These are phyloP conservation scores for Chrysopilus asiliformis DNA, from an alignment of 2,888 invertebrate genomes.

Conservation along the genomic window DNA sequence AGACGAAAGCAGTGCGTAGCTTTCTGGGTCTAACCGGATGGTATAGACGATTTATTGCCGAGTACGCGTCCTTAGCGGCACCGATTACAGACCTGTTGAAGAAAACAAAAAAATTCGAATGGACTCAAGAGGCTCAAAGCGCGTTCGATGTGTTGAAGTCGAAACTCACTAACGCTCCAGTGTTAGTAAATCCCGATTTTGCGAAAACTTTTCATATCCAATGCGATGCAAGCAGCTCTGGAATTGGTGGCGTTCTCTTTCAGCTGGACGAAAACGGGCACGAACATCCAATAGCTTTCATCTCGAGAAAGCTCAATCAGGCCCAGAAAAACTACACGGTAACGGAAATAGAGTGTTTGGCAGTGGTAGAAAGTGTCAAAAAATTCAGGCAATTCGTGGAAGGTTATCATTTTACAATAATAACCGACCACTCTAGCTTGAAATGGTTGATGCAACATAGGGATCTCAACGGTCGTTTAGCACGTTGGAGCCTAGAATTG, in stretches of 20 bases:
- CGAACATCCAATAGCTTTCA: constrained; percentile 4
- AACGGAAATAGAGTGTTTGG: constrained; percentile 15
- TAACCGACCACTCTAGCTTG: constrained; percentile 7
- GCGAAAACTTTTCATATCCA: constrained; percentile 2
- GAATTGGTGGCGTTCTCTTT: constrained; percentile 6
- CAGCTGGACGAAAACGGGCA: constrained; percentile 7
- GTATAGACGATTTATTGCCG: too few species aligned
- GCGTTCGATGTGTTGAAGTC: constrained; percentile 7
- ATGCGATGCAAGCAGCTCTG: constrained; percentile 7
- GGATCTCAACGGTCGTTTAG: constrained; percentile 3
- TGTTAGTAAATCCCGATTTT: constrained; percentile 6
- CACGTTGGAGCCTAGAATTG: constrained; percentile 5
- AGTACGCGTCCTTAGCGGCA: not conserved
- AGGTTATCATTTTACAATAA: constrained; percentile 9
- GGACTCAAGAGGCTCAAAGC: constrained; percentile 3
- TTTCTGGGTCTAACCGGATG: not conserved
- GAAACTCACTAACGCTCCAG: constrained; percentile 2
- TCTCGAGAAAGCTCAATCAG: constrained; percentile 3
- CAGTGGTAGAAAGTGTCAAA: constrained; percentile 10
- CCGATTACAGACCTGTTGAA: not conserved
- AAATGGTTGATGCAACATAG: constrained; percentile 6
- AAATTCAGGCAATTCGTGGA: constrained; percentile 13
- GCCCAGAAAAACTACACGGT: constrained; percentile 9
- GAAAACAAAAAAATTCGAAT: constrained; percentile 1
- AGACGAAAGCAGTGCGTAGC: too few species aligned